Evolutionary conservation across 2,113 vertebrate genomes (phyloP).

Genomic region (Saguinus midas): DNA sequence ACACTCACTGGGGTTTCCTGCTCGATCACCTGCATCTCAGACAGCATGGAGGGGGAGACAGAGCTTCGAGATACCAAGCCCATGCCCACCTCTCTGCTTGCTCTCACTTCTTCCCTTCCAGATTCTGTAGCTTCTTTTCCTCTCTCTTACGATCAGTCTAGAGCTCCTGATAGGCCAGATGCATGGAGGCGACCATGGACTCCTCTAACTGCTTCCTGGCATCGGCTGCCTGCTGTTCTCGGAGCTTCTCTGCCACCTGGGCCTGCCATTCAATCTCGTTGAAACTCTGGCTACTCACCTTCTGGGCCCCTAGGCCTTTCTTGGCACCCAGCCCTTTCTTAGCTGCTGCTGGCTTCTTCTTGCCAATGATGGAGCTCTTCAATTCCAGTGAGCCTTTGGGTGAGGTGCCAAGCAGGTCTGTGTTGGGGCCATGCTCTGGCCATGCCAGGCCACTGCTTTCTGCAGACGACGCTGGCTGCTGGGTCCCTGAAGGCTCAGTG

Average conservation of each 20-base stretch:
- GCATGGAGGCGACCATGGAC: slow-evolving; percentile 96
- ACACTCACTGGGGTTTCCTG: slow-evolving; percentile 92
- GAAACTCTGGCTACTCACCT: slow-evolving; percentile 98
- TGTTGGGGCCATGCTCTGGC: slow-evolving; percentile 89
- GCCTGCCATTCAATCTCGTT: slow-evolving; percentile 96
- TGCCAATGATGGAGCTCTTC: slow-evolving; percentile 95
- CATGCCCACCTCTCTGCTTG: slow-evolving; percentile 98
- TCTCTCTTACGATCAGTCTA: slow-evolving; percentile 95
- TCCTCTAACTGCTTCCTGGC: slow-evolving; percentile 93
- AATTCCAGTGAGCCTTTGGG: slow-evolving; percentile 90
- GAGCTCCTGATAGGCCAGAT: slow-evolving; percentile 96
- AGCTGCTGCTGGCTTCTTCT: slow-evolving; percentile 92
- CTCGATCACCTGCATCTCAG: slow-evolving; percentile 98
- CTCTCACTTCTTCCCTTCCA: slow-evolving; percentile 96
- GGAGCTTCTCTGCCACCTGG: slow-evolving; percentile 94
- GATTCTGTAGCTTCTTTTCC: slow-evolving; percentile 92
- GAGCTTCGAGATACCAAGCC: slow-evolving; percentile 94
- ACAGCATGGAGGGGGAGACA: slow-evolving; percentile 95
- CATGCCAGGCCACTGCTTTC: slow-evolving; percentile 57
- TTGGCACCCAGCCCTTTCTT: slow-evolving; percentile 98
- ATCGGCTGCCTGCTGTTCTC: slow-evolving; percentile 91
- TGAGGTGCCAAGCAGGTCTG: slow-evolving; percentile 90
- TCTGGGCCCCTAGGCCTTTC: slow-evolving; percentile 97
- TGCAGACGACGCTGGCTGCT: neutral
- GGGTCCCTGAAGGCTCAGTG: slow-evolving; percentile 23